Percentiles rank a stretch among this genome's conserved stretches.
Conservation (phyloP, 2,797 vertebrate genomes). For the Fringilla coelebs region DNA sequence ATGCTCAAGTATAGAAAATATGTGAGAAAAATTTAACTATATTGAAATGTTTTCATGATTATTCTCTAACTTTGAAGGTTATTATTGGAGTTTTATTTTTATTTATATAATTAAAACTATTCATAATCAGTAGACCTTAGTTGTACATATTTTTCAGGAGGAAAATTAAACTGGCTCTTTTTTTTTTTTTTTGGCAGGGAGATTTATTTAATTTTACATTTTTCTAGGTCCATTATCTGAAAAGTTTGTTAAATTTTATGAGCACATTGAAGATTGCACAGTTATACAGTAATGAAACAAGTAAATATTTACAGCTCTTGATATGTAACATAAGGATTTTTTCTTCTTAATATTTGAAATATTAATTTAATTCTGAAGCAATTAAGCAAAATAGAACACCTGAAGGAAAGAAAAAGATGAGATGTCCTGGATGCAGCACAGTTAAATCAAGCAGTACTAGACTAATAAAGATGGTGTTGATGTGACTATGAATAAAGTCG, state of each 20-base stretch:
- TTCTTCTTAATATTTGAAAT: neutral
- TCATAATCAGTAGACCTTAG: neutral
- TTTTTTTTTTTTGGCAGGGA: neutral
- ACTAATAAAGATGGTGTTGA: neutral
- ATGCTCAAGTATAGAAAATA: neutral
- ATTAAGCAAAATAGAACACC: neutral
- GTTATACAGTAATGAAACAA: constrained; percentile 64
- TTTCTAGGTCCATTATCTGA: constrained; percentile 70
- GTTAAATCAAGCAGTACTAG: neutral
- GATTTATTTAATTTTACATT: neutral
- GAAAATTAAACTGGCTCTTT: neutral
- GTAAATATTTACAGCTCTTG: constrained; percentile 77
- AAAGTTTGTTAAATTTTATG: constrained; percentile 70
- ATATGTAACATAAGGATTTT: constrained; percentile 67
- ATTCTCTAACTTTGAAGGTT: neutral
- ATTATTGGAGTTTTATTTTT: neutral
- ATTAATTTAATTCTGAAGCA: neutral
- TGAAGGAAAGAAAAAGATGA: neutral
- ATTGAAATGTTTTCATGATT: neutral
- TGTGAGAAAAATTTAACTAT: neutral
- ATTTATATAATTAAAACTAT: neutral
- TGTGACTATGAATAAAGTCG: neutral
- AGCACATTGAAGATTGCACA: constrained; percentile 65
- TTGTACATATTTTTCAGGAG: neutral
- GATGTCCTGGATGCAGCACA: neutral